Evolutionary conservation across 1,140 invertebrate genomes (phyloP).

Genomic region (Leptopilina boulardi): DNA sequence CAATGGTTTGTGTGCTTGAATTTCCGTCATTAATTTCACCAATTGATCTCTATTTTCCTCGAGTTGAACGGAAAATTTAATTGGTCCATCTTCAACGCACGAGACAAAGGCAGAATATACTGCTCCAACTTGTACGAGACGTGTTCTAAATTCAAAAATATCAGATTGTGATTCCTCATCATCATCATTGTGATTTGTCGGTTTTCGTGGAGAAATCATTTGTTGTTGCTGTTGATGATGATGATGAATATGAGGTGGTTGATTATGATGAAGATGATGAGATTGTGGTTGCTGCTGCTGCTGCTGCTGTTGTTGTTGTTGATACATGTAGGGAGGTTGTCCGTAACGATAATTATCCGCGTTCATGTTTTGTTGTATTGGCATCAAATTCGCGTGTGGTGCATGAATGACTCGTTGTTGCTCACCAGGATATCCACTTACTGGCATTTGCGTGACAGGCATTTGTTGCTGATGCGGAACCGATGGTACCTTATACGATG

Average conservation of each 20-base stretch:
- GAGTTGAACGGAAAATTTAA: constrained; percentile 84
- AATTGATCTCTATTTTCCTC: constrained; percentile 78
- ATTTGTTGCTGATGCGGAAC: background rate
- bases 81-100: constrained; percentile 85
- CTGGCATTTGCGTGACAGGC: background rate
- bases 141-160: constrained; percentile 75
- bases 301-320: background rate
- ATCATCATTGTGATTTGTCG: background rate
- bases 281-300: background rate
- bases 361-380: background rate
- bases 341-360: background rate
- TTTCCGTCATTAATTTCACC: constrained; percentile 81
- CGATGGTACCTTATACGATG: background rate
- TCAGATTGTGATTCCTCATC: background rate
- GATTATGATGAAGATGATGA: background rate
- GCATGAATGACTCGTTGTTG: background rate
- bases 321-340: background rate
- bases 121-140: constrained; percentile 77
- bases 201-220: background rate
- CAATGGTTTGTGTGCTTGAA: constrained; percentile 75
- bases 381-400: background rate
- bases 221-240: too few relatives aligned
- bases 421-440: background rate
- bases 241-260: background rate
- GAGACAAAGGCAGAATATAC: constrained; percentile 83